A percentile compares a stretch with the other conserved stretches of the same genome.
phyloP scores from a whole-genome alignment of 2,888 invertebrate species.

The Choreutis nemorana region DNA sequence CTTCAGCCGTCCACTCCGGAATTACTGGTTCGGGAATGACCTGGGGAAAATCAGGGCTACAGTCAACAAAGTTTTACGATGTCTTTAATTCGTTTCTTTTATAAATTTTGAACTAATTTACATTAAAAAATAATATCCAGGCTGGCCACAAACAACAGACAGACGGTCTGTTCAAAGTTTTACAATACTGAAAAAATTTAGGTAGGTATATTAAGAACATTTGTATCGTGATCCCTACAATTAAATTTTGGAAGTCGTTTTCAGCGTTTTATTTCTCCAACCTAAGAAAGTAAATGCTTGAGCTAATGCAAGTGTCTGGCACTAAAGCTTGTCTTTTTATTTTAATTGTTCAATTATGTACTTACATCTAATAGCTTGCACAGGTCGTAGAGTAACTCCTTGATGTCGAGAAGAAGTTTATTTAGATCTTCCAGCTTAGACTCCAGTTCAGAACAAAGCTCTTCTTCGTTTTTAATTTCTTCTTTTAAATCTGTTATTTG shows the following conservation, averaged over 20 bases:
- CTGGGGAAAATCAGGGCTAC: slow-evolving; percentile 22
- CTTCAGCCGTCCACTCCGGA: slow-evolving; percentile 54
- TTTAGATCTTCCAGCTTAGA: slow-evolving; percentile 41
- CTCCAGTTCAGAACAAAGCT: slow-evolving; percentile 25
- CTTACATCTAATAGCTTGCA: slow-evolving; percentile 52
- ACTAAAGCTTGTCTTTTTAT: neutral
- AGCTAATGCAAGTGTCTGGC: no score
- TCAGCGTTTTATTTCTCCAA: no score
- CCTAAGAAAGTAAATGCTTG: no score
- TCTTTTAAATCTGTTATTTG: slow-evolving; percentile 71
- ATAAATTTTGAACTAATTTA: neutral
- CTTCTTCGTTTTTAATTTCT: slow-evolving; percentile 61
- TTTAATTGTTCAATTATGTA: slow-evolving; percentile 8
- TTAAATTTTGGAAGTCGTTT: no score
- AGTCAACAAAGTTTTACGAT: neutral
- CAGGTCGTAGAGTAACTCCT: slow-evolving; percentile 47
- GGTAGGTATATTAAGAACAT: no score
- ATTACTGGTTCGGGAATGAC: slow-evolving; percentile 44
- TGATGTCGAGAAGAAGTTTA: slow-evolving; percentile 45
- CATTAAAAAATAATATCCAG: no score
- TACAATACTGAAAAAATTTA: no score
- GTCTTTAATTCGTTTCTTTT: neutral
- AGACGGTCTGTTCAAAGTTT: no score
- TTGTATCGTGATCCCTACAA: no score
- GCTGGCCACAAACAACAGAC: no score